These are phyloP conservation scores for Toxotes jaculatrix DNA, from an alignment of 2,113 vertebrate genomes.

Conservation along the genomic window DNA sequence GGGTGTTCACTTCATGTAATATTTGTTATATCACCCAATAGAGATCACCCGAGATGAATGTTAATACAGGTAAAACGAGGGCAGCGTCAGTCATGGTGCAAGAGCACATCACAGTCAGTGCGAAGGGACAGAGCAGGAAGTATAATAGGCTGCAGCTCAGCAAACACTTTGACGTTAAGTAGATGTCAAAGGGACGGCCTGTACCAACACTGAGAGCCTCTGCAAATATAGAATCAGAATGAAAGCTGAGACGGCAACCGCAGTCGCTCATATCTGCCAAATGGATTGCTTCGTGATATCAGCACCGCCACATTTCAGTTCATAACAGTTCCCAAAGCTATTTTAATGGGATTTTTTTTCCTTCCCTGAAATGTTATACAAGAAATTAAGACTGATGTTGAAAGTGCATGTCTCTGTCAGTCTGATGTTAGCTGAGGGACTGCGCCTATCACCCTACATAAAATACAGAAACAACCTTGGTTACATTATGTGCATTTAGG, in stretches of 20 bases:
- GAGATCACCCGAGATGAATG: not conserved
- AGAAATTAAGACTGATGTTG: constrained; percentile 22
- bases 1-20: not conserved
- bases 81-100: not conserved
- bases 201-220: constrained; percentile 32
- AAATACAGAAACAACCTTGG: not conserved
- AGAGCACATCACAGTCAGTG: constrained; percentile 4
- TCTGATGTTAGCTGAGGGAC: constrained; percentile 7
- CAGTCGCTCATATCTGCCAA: constrained; percentile 34
- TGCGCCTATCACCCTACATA: not conserved
- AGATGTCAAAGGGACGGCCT: constrained; percentile 57
- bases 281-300: constrained; percentile 13
- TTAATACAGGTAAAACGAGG: not conserved
- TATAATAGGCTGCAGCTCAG: constrained; percentile 52
- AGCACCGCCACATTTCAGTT: constrained; percentile 1
- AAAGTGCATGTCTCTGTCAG: not conserved
- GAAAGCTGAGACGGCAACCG: constrained; percentile 39
- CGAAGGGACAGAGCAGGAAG: constrained; percentile 8
- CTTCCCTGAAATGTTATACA: not conserved
- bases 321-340: constrained; percentile 17
- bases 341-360: not conserved
- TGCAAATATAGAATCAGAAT: constrained; percentile 43
- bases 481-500: not conserved
- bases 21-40: not conserved
- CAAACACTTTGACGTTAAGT: constrained; percentile 56